Evolutionary conservation across 35 echinoderm and acorn worm genomes (phyloP), one percentile per base, ranked within the genome.

Genomic region (Lytechinus variegatus): DNA sequence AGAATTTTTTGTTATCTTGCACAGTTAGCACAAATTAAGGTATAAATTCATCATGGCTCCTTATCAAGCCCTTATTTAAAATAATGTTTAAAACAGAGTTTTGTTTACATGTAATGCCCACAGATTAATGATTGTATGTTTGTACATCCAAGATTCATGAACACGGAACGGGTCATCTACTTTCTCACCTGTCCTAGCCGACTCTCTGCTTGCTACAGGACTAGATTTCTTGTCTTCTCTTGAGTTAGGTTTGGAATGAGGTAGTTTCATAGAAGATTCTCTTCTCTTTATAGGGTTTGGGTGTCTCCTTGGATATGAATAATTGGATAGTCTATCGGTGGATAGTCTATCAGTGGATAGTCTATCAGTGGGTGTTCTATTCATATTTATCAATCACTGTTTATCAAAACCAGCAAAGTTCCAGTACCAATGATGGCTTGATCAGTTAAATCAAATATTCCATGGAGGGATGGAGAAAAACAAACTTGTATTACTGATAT

Each of bases 201-300:
- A 90, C 52, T 90, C 88, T 90, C 88, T 90, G n/a, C 88, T 79
- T 24, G 19, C 24, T 6, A 16, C 88, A 90, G 2, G 16, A 54
- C 88, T 54, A 90, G 88, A 9, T 44, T 54, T 90, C 88, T 90
- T 90, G 27, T 54, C 88, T 9, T 90, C 28, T 90, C 88, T 44
- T 9, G 88, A 52, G 16, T 79, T 79, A 7, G 66, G 66, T 79
- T 79, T 79, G n/a, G 66, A 79, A 19, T 19, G 66, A 79, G 66
- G 66, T 79, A 79, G 21, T 24, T 79, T 79, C 66, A n/a, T 79
- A 79, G 66, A 79, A 24, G 66, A 79, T 24, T n/a, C 19, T 79
- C 66, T 79, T 24, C 66, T 21, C 16, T 79, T 79, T 8, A 79
- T 16, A 7, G 19, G 66, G 8, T 16, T 7, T 24, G 4, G 66